Evolutionary conservation across 2,113 vertebrate genomes (phyloP).

Genomic region (Rattus norvegicus): GRCr8 NC_086021.1:153365501-153366000

Average conservation of each 20-base stretch:
- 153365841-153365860: background rate
- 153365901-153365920: fast-evolving
- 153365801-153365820: background rate
- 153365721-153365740: background rate
- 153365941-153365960: background rate
- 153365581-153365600: background rate
- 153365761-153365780: background rate
- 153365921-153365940: background rate
- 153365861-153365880: background rate
- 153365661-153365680: background rate
- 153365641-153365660: no score
- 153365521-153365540: no score
- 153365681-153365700: background rate
- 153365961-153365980: background rate
- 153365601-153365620: background rate
- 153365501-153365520: no score
- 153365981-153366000: background rate
- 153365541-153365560: no score
- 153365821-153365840: background rate
- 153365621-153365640: background rate
- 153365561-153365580: no score
- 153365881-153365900: background rate
- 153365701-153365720: background rate
- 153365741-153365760: background rate
- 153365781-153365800: background rate